Base-by-base conservation (phyloP, 2,113 vertebrate species). In the Cygnus atratus region DNA sequence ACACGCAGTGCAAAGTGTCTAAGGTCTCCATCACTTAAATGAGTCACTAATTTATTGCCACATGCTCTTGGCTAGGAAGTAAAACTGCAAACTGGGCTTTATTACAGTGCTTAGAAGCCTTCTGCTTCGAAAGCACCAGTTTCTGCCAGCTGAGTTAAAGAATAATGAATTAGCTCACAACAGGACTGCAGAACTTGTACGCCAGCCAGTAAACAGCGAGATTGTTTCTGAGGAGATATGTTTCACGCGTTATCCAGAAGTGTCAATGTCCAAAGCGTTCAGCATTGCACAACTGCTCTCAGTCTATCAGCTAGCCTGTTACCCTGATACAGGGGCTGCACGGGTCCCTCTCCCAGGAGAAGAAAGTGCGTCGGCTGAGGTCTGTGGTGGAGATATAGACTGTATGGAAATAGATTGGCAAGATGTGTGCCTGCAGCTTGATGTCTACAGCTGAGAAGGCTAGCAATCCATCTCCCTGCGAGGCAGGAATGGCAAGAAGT, bases 181-280 rank as follows among this genome's bases (percentile, higher is more conserved):
- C 4, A 15, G 50, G 48, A 13, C 55, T 46, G 5, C 15, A 21
- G 67, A 82, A 13, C 48, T 73, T 87, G 73, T 41, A 74, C 37
- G 50, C 11, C 15, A 35, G 18, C n/a, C 71, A 70, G 65, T 72
- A 85, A 72, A 8, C 2, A 1, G 18, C 0, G 7, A 18, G 14
- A 20, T 26, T 0, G 1, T 31, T 20, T 52, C 25, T 7, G n/a
- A 71, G 17, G 12, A 71, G n/a, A 6, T 19, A 31, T 28, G 25
- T 50, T 84, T 43, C 68, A 85, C 26, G 6, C 5, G 1, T 50
- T 66, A 61, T 19, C 41, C 52, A 82, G 39, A 59, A 28, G 70
- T 7, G 1, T 33, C 20, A 18, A 13, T 9, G 26, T 22, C 46
- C 0, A 0, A 65, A 54, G 44, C 0, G 0, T 31, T 76, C 24